Evolutionary conservation across 2,888 invertebrate genomes (phyloP).

Genomic region (Diaperis boleti): DNA sequence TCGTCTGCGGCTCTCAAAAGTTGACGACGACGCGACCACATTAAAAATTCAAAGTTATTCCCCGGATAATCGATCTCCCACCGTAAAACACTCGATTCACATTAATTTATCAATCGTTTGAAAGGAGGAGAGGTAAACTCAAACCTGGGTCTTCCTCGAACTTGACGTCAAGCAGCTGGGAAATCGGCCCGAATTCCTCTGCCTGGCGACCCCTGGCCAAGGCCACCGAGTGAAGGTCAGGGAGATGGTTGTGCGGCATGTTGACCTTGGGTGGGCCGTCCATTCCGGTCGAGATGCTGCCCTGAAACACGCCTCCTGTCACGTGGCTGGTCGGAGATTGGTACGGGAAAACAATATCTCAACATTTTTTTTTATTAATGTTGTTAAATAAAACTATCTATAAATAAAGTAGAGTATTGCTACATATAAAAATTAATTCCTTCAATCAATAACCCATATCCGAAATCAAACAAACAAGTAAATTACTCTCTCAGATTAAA

Average conservation of each 20-base stretch:
- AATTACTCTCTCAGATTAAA: too few species aligned
- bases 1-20: slow-evolving; percentile 28
- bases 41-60: slow-evolving; percentile 13
- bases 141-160: slow-evolving; percentile 41
- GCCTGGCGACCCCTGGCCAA: slow-evolving; percentile 58
- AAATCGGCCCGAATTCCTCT: slow-evolving; percentile 26
- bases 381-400: too few species aligned
- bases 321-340: neutral
- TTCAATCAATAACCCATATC: too few species aligned
- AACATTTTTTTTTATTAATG: too few species aligned
- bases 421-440: too few species aligned
- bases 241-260: slow-evolving; percentile 66
- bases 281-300: slow-evolving; percentile 62
- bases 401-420: too few species aligned
- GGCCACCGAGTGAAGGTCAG: slow-evolving; percentile 64
- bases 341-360: neutral
- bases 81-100: neutral
- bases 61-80: slow-evolving; percentile 3
- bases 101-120: slow-evolving; percentile 10
- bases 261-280: slow-evolving; percentile 59
- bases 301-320: slow-evolving; percentile 49
- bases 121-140: neutral
- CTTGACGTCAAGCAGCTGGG: slow-evolving; percentile 27
- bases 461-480: too few species aligned
- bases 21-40: neutral